Percentiles rank a stretch among this genome's conserved stretches.
Conservation (phyloP, 2,113 vertebrate species). For the Myiopsitta monachus region DNA sequence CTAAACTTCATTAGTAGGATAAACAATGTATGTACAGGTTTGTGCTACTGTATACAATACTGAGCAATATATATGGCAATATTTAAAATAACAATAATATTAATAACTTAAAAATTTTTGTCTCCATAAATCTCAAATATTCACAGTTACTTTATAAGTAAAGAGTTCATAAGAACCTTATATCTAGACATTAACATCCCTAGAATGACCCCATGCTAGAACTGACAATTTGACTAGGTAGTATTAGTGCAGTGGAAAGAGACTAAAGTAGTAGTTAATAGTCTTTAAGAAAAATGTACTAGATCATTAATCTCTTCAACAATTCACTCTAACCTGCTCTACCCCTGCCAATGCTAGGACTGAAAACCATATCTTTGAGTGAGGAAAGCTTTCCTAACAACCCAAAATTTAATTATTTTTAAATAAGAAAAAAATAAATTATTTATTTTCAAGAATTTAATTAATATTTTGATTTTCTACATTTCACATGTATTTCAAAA, state of each 20-base stretch:
- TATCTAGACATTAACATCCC: neutral
- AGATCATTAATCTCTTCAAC: neutral
- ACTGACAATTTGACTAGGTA: neutral
- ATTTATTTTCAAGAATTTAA: neutral
- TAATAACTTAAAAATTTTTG: neutral
- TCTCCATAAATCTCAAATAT: neutral
- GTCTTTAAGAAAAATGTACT: neutral
- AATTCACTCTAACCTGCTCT: neutral
- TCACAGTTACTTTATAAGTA: neutral
- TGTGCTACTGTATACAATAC: neutral
- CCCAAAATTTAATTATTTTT: neutral
- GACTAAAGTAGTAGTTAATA: neutral
- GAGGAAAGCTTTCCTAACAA: neutral
- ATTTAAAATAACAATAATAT: neutral
- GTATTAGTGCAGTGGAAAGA: neutral
- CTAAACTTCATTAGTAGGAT: neutral
- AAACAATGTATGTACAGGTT: rapidly evolving
- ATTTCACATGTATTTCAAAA: neutral
- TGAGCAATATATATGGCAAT: neutral
- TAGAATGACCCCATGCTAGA: neutral
- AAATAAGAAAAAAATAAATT: no score
- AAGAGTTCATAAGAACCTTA: neutral
- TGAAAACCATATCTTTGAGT: neutral
- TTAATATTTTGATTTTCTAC: neutral
- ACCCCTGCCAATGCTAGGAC: neutral